Base-by-base conservation (phyloP, 2,888 invertebrate genomes). In the Seira ritae region DNA sequence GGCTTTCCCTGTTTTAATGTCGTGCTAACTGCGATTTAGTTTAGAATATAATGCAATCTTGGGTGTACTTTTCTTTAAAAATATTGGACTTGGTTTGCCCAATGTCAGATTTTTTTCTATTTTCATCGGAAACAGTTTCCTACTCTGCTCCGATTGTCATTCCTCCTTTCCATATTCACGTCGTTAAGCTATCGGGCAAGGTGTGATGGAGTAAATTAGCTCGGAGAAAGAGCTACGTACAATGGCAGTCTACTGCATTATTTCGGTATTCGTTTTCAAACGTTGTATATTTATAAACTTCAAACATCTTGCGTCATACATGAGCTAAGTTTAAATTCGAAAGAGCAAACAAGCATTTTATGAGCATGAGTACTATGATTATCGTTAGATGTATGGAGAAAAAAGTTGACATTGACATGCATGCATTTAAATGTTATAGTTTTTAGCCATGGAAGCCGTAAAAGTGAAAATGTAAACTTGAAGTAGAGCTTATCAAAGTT, bases 191-290 rank as follows among this genome's bases (percentile, higher is more conserved):
- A 50, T 8, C 6, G 17, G 17, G 50, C 2, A 50, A 50, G 50
- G 50, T 50, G 50, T 15, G 50, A 50, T 50, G 50, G 17, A 3
- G 17, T 50, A 50, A 50, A 50, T 50, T 50, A 50, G 17, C 50
- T 50, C 12, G 50, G 66, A 46, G 23, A 42, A 66, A 24, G 70
- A 46, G n/a, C n/a, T n/a, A n/a, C n/a, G n/a, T n/a, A n/a, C n/a
- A n/a, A n/a, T n/a, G n/a, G n/a, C n/a, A n/a, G n/a, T n/a, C n/a
- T n/a, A n/a, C n/a, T n/a, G n/a, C n/a, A n/a, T n/a, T n/a, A n/a
- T n/a, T n/a, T n/a, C n/a, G n/a, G n/a, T n/a, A 42, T 42, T 6
- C 42, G 12, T 42, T 42, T 42, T 42, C 6, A 42, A 12, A 42
- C n/a, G 31, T 31, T 4, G 2, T 31, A 8, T 31, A 31, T 31